phyloP scores from a whole-genome alignment of 2,113 vertebrate species.

The Cricetomys ansorgei region DNA sequence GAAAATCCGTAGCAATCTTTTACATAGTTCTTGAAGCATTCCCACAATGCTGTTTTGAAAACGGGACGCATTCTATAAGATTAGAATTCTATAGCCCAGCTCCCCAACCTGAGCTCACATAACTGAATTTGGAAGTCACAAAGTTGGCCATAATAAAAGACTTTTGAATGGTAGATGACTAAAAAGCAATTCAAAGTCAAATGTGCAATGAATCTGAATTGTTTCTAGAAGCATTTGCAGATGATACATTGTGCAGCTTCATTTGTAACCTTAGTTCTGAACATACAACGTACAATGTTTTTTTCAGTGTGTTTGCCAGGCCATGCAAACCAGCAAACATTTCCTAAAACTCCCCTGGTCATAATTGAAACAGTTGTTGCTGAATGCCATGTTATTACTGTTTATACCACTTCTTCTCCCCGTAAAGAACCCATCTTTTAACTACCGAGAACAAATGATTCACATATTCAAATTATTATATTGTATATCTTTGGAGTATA shows the following conservation, averaged over 20 bases:
- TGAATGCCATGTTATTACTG: background rate
- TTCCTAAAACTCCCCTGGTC: background rate
- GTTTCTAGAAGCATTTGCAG: background rate
- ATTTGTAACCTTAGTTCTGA: too few relatives aligned
- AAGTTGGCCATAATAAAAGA: background rate
- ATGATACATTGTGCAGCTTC: background rate
- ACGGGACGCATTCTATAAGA: background rate
- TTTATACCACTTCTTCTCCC: background rate
- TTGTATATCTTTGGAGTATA: background rate
- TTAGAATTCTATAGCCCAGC: background rate
- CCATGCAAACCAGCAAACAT: too few relatives aligned
- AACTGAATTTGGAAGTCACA: background rate
- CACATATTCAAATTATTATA: background rate
- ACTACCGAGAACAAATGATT: background rate
- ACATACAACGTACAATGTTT: background rate
- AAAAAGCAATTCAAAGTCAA: background rate
- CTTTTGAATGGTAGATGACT: background rate
- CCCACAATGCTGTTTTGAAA: background rate
- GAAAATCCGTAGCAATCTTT: constrained; percentile 52
- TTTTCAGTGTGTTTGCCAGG: background rate
- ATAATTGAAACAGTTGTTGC: background rate
- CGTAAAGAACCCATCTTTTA: background rate
- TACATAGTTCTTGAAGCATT: background rate
- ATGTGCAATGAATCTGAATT: background rate
- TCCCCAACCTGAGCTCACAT: background rate